phyloP scores from a whole-genome alignment of 1,140 invertebrate species.

The Zaprionus davidi region DNA sequence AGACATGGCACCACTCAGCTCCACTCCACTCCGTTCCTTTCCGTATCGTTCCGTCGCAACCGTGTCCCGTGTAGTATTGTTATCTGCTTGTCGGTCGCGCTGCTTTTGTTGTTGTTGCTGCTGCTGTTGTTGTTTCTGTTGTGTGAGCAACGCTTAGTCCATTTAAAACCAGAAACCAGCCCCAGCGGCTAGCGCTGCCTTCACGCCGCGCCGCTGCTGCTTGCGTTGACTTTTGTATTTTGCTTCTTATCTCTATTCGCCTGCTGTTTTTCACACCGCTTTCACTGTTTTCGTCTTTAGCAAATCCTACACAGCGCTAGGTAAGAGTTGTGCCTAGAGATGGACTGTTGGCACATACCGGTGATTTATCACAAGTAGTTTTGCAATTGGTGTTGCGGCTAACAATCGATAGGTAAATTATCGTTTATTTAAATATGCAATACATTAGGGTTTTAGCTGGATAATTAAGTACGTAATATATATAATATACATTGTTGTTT shows the following conservation, averaged over 20 bases:
- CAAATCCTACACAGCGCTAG: constrained; percentile 48
- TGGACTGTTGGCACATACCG: constrained; percentile 13
- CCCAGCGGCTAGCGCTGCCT: constrained; percentile 49
- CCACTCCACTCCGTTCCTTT: constrained; percentile 4
- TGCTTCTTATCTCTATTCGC: constrained; percentile 58
- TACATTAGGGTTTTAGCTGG: background rate
- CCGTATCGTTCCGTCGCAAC: constrained; percentile 8
- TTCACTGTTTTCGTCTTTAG: constrained; percentile 58
- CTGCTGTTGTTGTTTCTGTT: constrained; percentile 19
- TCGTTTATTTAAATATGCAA: background rate
- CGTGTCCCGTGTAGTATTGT: constrained; percentile 36
- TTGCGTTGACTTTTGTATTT: constrained; percentile 49
- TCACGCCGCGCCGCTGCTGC: constrained; percentile 44
- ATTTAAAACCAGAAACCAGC: constrained; percentile 51
- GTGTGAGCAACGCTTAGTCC: constrained; percentile 48
- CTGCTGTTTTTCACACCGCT: constrained; percentile 47
- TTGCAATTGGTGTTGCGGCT: background rate
- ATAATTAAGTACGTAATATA: too few species aligned
- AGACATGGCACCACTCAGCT: constrained; percentile 52
- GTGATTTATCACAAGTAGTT: constrained; percentile 23
- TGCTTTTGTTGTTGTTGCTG: constrained; percentile 17
- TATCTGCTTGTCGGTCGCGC: constrained; percentile 26
- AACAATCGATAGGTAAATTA: background rate
- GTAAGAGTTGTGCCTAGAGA: constrained; percentile 28
- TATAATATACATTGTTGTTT: too few species aligned